Evolutionary conservation across 2,888 invertebrate species (phyloP).

Genomic region (Andrena flavipes): DNA sequence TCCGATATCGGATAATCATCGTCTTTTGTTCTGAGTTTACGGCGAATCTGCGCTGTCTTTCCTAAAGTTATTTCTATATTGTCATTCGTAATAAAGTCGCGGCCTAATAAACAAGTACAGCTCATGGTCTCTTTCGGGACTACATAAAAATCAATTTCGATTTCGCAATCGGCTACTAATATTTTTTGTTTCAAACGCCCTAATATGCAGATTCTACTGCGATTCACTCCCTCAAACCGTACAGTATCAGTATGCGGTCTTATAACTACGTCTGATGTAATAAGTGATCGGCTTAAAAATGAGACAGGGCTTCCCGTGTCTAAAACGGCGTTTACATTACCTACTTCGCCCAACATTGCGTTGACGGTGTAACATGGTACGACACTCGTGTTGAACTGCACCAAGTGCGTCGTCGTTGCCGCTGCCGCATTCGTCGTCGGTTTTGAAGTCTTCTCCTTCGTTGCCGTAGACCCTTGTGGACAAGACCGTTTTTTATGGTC

Average conservation of each 20-base stretch:
- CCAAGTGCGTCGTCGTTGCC: conserved; percentile 10
- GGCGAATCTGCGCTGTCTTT: too few species aligned
- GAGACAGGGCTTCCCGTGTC: conserved; percentile 20
- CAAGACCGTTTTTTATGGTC: conserved; percentile 1
- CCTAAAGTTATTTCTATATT: too few species aligned
- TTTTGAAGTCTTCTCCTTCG: not conserved
- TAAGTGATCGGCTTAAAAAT: not conserved
- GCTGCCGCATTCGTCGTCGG: not conserved
- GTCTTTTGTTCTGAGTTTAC: too few species aligned
- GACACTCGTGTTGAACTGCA: not conserved
- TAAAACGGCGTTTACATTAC: conserved; percentile 7
- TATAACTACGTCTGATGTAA: not conserved
- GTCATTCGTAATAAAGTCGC: too few species aligned
- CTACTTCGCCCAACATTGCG: not conserved
- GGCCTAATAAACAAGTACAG: too few species aligned
- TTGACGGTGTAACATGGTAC: conserved; percentile 11
- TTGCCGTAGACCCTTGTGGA: not conserved
- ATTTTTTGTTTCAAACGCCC: too few species aligned
- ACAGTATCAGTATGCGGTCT: not conserved
- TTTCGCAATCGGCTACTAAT: too few species aligned
- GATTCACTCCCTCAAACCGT: conserved; percentile 17
- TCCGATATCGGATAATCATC: too few species aligned
- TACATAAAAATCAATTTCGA: too few species aligned
- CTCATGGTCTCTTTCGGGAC: too few species aligned
- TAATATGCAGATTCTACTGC: conserved; percentile 12